Evolutionary conservation across 1,140 invertebrate species (phyloP), one percentile per base, ranked within the genome.

Genomic region (Phymastichus coffea): DNA sequence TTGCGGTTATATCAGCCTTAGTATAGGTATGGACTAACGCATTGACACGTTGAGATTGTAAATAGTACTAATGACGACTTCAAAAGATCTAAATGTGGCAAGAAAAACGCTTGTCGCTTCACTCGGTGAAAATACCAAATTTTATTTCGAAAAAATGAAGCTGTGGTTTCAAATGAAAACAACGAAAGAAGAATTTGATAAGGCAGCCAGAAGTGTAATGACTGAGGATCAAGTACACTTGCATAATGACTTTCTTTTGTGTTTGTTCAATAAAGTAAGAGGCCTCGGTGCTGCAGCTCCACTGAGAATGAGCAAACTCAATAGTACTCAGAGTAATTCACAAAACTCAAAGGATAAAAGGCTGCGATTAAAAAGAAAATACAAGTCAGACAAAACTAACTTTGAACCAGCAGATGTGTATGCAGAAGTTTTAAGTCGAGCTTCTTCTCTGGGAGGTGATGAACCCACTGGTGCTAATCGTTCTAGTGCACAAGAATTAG

Each of bases 221-320:
- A 82, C 79, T 7, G 70, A 82, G 3, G 86, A 91, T 41, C 85
- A 89, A 75, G 84, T 92, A 30, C 87, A 88, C 74, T 80, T 91
- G 22, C 91, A 93, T 70, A 94, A 94, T 79, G 86, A 92, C 66
- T 93, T 94, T 72, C 77, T 94, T 6, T 71, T 93, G 8, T 89
- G 89, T 9, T 80, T 93, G 40, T 82, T 93, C 9, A 89, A 90
- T 62, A 92, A 88, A 81, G 88, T 92, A 14, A 87, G 90, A 70
- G 84, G 83, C 22, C 75, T 88, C 44, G 82, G 84, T 2, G 79
- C 83, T 38, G 75, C 81, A 7, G 82, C 85, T 26, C 82, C 85
- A 38, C 73, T 74, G 8, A 80, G 81, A 15, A 77, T 81, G 2
- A 79, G 59, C 23, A 71, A 70, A 70, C 20, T 63, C 23, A 65